Evolutionary conservation across 2,888 invertebrate genomes (phyloP), one percentile per base, ranked within the genome.

Genomic region (Microplitis deprimator): DNA sequence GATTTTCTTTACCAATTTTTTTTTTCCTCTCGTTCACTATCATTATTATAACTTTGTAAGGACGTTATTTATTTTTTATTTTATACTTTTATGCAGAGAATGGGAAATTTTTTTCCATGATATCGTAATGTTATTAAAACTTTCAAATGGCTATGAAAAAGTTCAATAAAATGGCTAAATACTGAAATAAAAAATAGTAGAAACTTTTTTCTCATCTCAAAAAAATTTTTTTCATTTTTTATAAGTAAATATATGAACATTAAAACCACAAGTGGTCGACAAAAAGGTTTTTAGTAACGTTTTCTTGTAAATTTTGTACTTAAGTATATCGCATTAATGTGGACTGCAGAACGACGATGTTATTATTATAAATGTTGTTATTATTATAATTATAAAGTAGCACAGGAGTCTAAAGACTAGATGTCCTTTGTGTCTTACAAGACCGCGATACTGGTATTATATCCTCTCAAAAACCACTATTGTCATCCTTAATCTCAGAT

Each of bases 41-140:
- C 78, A 72, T 16, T 68, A 68, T 71, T 76, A 76, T 65, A 50
- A 50, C 50, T 50, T 50, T 50, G 10, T 50, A 50, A 50, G 50
- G 13, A 50, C 50, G 50, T 50, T 67, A 41, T 77, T 71, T 77
- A n/a, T 17, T 65, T 76, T 40, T 64, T 39, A 38, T 70, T 17
- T 59, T 60, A 62, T 74, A 61, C 41, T n/a, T 8, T 68, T 29
- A 17, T 68, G 70, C 74, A 62, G 60, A 38, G 73, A 71, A 73
- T 65, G 78, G 78, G 79, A 80, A 80, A 29, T 4, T 80, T 79
- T 77, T 76, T 62, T 78, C 78, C 79, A 80, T 80, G 84, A 83
- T 87, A 88, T 89, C 86, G 88, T 88, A 88, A 89, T 87, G 87
- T 89, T 89, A 89, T 89, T 89, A 89, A 89, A 89, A 89, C 88